Percentiles rank a stretch among this genome's conserved stretches.
Conservation (phyloP, 2,797 vertebrate species). For the Spinus pinus region DNA sequence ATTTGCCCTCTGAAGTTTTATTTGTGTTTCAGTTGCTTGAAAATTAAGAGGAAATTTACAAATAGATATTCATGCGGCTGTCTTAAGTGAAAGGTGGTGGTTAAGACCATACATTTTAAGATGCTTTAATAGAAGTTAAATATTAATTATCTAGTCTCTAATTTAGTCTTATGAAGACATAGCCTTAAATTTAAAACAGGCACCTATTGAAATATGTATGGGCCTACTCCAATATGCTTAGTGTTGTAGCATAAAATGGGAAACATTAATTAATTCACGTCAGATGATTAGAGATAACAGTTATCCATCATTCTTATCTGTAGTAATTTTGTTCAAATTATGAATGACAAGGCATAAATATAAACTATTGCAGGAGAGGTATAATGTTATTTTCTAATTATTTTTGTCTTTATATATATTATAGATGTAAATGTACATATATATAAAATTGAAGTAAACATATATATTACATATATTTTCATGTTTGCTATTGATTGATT, state of each 20-base stretch:
- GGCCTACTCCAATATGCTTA: not conserved
- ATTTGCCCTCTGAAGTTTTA: not conserved
- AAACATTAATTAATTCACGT: constrained; percentile 24
- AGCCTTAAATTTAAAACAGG: constrained; percentile 19
- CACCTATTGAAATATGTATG: constrained; percentile 34
- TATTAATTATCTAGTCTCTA: constrained; percentile 31
- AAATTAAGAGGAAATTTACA: constrained; percentile 1
- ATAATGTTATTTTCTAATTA: not conserved
- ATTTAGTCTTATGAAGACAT: constrained; percentile 15
- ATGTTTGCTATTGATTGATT: not conserved
- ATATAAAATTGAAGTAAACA: not conserved
- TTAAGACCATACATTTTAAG: not conserved
- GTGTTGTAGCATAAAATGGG: not conserved
- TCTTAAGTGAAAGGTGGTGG: not conserved
- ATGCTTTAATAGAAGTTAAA: constrained; percentile 32
- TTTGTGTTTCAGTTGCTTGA: not conserved
- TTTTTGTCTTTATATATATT: not conserved
- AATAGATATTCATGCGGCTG: not conserved
- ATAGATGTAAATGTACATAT: not conserved
- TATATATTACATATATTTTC: not conserved
- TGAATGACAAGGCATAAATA: not conserved
- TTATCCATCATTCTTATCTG: not conserved
- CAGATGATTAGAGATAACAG: not conserved
- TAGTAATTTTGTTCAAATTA: not conserved
- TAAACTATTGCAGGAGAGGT: not conserved